Evolutionary conservation across 2,797 vertebrate species (phyloP), one percentile per base, ranked within the genome.

Genomic region (Australoheros facetus): DNA sequence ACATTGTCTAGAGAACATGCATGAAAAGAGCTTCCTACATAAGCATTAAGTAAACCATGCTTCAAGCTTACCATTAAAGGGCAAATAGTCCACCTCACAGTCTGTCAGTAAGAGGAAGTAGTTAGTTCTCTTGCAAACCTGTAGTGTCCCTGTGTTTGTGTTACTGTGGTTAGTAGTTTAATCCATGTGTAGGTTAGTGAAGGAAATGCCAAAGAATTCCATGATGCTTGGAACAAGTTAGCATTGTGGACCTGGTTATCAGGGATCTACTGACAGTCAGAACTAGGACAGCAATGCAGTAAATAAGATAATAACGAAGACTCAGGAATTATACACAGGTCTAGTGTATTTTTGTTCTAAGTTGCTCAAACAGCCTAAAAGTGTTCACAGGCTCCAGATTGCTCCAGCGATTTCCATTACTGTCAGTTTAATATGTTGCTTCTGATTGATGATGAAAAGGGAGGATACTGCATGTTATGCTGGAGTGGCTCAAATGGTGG

Each of bases 1-100:
- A 45, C 4, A 5, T 28, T 69, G 42, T 51, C 62, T 23, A 66
- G 14, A 69, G 23, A 66, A 17, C 42, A 48, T 51, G 26, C 28
- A 42, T 51, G 3, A 69, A 30, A 51, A 69, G 39, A 0, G 17
- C 0, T 51, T 69, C 21, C 16, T 30, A 48, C 0, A 16, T 16
- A 8, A 16, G 26, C 32, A 59, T 45, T 30, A 73, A 64, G 30
- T 64, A 71, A 83, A 82, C 54, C 45, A 12, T 19, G 53, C 17
- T 55, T 58, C 58, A 88, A 4, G 48, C 79, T 79, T 78, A 75
- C 14, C 42, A 37, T 58, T 75, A 73, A 85, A 88, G 74, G 76
- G 87, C 79, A 86, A 17, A 34, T 81, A 70, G 66, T 85, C 83
- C 62, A 71, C 64, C 77, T 80, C 79, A 26, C 75, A 66, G 45